These are phyloP conservation scores for Crotalus adamanteus DNA, from an alignment of 2,797 vertebrate species.

Conservation along the genomic window DNA sequence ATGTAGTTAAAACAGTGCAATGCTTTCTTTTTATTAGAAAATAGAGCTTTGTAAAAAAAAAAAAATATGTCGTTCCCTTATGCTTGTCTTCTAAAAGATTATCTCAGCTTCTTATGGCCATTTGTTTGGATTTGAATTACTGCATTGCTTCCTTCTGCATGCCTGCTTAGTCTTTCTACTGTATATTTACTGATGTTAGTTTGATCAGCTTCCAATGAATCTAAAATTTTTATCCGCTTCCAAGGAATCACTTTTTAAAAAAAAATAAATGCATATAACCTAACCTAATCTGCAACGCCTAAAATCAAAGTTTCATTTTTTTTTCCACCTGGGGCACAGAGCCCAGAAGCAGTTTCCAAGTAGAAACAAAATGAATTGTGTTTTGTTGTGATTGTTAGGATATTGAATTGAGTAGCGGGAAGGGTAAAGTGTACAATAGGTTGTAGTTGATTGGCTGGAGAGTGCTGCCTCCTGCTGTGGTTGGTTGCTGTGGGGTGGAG, in stretches of 20 bases:
- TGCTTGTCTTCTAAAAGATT: not conserved
- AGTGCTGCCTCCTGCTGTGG: not conserved
- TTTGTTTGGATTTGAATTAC: not conserved
- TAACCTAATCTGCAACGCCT: not conserved
- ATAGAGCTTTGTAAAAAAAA: not conserved
- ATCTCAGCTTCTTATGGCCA: not conserved
- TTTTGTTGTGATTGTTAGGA: not conserved
- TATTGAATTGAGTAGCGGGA: not conserved
- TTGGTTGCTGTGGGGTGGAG: not conserved
- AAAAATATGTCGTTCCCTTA: not conserved
- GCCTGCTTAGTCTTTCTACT: not conserved
- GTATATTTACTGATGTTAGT: not conserved
- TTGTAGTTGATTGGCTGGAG: not conserved
- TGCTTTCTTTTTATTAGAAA: not conserved
- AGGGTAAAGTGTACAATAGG: too few relatives aligned
- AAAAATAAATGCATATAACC: not conserved
- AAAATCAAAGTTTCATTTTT: not conserved
- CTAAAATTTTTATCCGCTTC: not conserved
- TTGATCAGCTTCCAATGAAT: not conserved
- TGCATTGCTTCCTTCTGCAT: not conserved
- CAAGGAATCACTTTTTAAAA: not conserved
- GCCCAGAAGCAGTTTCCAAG: not conserved
- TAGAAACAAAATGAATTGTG: not conserved
- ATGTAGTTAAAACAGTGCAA: not conserved
- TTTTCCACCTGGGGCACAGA: not conserved